phyloP scores from a whole-genome alignment of 1,140 invertebrate genomes.

The Cydia strobilella region DNA sequence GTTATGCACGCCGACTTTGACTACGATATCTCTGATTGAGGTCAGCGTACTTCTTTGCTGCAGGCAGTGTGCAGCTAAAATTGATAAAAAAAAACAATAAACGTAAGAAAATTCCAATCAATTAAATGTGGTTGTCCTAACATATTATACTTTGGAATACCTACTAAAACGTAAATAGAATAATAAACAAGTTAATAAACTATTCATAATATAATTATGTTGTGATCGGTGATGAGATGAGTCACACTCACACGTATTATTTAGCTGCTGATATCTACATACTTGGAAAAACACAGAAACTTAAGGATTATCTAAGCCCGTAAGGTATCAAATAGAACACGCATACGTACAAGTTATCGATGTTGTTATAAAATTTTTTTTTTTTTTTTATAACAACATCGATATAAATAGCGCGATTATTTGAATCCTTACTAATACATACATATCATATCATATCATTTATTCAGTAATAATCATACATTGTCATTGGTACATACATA shows the following conservation, averaged over 20 bases:
- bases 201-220: background rate
- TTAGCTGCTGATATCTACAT: background rate
- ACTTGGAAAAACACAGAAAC: slow-evolving; percentile 43
- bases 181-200: background rate
- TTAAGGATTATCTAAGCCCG: slow-evolving; percentile 40
- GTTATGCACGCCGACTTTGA: slow-evolving; percentile 75
- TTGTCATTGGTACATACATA: no score
- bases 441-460: no score
- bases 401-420: background rate
- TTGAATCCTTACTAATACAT: background rate
- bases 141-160: background rate
- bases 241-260: background rate
- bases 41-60: slow-evolving; percentile 60
- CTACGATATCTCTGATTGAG: slow-evolving; percentile 57
- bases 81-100: slow-evolving; percentile 35
- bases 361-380: no score
- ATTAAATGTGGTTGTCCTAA: background rate
- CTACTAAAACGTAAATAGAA: background rate
- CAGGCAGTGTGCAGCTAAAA: slow-evolving; percentile 80
- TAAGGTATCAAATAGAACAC: slow-evolving; percentile 20
- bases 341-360: background rate
- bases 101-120: background rate
- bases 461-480: no score
- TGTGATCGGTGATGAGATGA: no score
- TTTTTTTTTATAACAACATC: no score